Percentiles rank a stretch among this genome's conserved stretches.
phyloP scores from a whole-genome alignment of 64 coral and sea anemone genomes.

The Catalaphyllia jardinei region DNA sequence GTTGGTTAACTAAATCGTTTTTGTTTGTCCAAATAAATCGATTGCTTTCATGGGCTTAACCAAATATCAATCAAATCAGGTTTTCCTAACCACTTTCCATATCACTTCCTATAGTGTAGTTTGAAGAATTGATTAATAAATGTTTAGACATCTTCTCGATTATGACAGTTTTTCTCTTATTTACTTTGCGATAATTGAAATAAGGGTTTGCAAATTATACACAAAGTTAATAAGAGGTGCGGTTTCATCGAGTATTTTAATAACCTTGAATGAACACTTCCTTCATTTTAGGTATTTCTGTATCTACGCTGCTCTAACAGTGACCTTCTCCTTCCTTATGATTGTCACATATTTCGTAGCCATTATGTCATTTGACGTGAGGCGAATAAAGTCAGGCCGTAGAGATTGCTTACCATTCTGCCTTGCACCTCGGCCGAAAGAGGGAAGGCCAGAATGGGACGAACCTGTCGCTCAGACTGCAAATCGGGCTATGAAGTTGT shows the following conservation, averaged over 20 bases:
- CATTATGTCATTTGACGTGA: conserved; percentile 54
- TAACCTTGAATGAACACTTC: not conserved
- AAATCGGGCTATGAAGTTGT: conserved; percentile 51
- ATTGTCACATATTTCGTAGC: conserved; percentile 71
- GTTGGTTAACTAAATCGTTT: not conserved
- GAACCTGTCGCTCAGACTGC: conserved; percentile 32
- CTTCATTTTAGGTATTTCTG: conserved; percentile 63
- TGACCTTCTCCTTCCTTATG: conserved; percentile 59
- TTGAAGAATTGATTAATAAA: too few relatives aligned
- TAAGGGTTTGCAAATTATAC: too few relatives aligned
- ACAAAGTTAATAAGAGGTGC: too few relatives aligned
- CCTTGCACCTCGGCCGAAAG: not conserved
- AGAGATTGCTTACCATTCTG: conserved; percentile 65
- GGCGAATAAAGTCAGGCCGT: conserved; percentile 52
- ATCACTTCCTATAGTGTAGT: too few relatives aligned
- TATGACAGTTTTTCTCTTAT: too few relatives aligned
- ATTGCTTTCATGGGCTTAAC: too few relatives aligned
- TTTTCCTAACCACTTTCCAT: too few relatives aligned
- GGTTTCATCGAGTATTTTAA: not conserved
- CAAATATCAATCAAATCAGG: too few relatives aligned
- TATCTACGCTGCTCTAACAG: conserved; percentile 60
- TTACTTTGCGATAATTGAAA: too few relatives aligned
- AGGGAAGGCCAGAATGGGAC: conserved; percentile 22
- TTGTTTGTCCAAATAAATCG: too few relatives aligned
- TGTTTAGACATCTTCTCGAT: too few relatives aligned